Base-by-base conservation (phyloP, 1,140 invertebrate species). In the Cylas formicarius region DNA sequence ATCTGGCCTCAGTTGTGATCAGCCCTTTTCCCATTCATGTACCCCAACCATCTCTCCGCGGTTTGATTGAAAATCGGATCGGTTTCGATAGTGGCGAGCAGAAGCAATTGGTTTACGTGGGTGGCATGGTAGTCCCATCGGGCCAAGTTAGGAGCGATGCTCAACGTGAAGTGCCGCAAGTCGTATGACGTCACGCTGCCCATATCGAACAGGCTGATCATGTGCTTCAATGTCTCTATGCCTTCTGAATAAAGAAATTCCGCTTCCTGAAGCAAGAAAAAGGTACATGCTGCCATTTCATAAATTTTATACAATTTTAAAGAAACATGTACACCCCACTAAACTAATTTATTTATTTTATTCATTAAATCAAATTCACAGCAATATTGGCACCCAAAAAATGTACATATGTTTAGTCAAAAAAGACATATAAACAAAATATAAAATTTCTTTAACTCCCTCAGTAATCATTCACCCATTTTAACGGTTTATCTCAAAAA, bases 51-150 rank as follows among this genome's bases (percentile, higher is more conserved):
- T 28, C 95, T 69, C 58, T 91, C 81, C 2, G 92, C 91, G 0
- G 90, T 91, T 14, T 78, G 79, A 18, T 78, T 74, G 53, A 97
- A 80, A 44, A 95, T 71, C 2, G 86, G 77, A 61, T 91, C 85
- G 33, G 80, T 79, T 52, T 95, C 88, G 27, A 99, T 81, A 0
- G 90, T 89, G 34, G 83, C 81, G 13, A 99, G 69, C 28, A 94
- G 74, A 36, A 97, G 77, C 19, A 99, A 72, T 60, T 98, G 92
- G 72, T 96, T 97, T 16, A 99, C 86, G 66, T 99, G 96, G 8
- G 94, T 96, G 4, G 91, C 89, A 69, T 99, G 96, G 66, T 99
- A 99, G 66, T 99, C 96, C 90, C 95, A 97, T 48, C 85, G 67
- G 10, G 86, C 86, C 40, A 90, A 72, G 70, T 99, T 99, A 0